These are phyloP conservation scores for Albula goreensis DNA, from an alignment of 2,113 vertebrate species.

Conservation along the genomic window DNA sequence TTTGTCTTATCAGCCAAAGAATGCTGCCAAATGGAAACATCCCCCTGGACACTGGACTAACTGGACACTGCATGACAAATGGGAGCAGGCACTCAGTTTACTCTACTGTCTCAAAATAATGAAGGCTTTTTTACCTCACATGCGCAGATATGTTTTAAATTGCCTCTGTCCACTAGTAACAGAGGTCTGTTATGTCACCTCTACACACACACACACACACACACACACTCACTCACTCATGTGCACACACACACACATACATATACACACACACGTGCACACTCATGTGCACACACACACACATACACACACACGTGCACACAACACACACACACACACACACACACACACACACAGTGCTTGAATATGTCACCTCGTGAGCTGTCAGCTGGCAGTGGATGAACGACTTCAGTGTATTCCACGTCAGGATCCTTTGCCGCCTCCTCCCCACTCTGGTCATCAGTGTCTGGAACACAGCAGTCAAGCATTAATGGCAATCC, in stretches of 20 bases:
- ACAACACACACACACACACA: neutral
- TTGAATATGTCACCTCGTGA: conserved; percentile 50
- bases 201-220: neutral
- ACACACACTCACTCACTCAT: neutral
- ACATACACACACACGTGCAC: too few species aligned
- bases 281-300: neutral
- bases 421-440: conserved; percentile 58
- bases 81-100: neutral
- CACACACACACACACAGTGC: neutral
- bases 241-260: neutral
- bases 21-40: conserved; percentile 36
- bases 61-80: neutral
- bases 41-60: neutral
- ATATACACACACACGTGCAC: too few species aligned
- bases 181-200: neutral
- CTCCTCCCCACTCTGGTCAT: conserved; percentile 52
- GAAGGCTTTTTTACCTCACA: too few species aligned
- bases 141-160: neutral
- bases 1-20: conserved; percentile 53
- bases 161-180: neutral
- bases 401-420: conserved; percentile 74
- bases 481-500: neutral
- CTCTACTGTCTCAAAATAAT: neutral
- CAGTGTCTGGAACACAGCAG: conserved; percentile 39
- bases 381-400: conserved; percentile 51